Conservation (phyloP, 2,888 invertebrate genomes). For the Oxycera nigricornis region DNA sequence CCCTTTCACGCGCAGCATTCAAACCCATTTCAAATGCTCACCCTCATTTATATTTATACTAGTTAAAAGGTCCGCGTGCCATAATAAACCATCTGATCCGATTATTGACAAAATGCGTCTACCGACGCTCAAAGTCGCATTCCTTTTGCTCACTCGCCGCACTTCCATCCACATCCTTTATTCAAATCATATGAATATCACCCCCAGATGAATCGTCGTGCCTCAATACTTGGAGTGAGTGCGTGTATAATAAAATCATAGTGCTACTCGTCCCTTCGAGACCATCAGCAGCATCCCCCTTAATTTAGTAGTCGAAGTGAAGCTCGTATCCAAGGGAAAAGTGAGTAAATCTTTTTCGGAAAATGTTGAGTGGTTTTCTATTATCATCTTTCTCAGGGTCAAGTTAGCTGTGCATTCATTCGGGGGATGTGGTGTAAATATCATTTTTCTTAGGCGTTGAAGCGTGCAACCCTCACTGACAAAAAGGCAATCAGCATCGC, state of each 20-base stretch:
- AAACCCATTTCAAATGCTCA: conserved; percentile 35
- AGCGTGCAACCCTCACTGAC: conserved; percentile 56
- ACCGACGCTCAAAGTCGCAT: conserved; percentile 59
- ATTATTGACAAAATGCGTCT: conserved; percentile 68
- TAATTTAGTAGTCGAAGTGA: neutral
- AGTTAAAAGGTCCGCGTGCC: conserved; percentile 48
- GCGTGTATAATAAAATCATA: conserved; percentile 34
- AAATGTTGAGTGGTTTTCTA: conserved; percentile 41
- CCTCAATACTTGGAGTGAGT: neutral
- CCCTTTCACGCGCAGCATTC: conserved; percentile 17
- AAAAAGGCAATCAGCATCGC: conserved; percentile 41
- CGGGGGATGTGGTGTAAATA: conserved; percentile 46
- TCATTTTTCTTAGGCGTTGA: conserved; percentile 60
- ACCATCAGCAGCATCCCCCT: conserved; percentile 15
- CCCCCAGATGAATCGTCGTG: conserved; percentile 4
- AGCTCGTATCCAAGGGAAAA: neutral
- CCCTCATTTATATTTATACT: conserved; percentile 35
- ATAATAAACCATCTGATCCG: conserved; percentile 62
- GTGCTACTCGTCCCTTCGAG: conserved; percentile 26
- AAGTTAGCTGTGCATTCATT: conserved; percentile 9
- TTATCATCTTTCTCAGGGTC: conserved; percentile 34
- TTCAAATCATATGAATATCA: conserved; percentile 31
- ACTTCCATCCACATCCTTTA: neutral
- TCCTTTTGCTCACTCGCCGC: neutral
- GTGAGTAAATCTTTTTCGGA: conserved; percentile 25